Percentiles rank a stretch among this genome's conserved stretches.
Conservation (phyloP, 2,888 invertebrate genomes). For the Heliconius hortense region DNA sequence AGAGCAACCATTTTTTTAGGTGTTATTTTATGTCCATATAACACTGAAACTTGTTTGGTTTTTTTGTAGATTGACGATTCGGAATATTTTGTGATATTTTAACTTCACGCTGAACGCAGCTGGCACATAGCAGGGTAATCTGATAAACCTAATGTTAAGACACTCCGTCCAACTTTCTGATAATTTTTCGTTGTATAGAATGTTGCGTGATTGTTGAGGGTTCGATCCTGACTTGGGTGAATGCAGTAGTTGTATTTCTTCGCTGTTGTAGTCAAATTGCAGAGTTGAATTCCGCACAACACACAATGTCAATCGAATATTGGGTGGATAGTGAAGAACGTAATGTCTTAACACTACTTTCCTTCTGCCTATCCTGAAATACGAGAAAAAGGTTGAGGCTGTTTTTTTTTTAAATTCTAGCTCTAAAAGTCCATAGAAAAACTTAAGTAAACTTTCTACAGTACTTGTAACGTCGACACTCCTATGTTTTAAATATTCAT, state of each 20-base stretch:
- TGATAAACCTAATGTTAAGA: neutral
- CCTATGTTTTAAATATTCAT: slow-evolving; percentile 9
- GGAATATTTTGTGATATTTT: no score
- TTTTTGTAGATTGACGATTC: neutral
- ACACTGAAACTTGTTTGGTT: neutral
- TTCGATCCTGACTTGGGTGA: neutral
- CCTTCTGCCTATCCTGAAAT: neutral
- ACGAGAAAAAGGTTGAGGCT: neutral
- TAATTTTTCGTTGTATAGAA: no score
- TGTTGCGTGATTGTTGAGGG: neutral
- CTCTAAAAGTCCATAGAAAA: neutral
- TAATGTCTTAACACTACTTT: neutral
- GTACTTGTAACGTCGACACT: slow-evolving; percentile 1
- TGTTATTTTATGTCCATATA: neutral
- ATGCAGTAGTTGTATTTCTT: neutral
- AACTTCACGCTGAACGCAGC: no score
- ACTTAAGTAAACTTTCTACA: neutral
- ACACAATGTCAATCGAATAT: neutral
- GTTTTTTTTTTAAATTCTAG: neutral
- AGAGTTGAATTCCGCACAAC: neutral
- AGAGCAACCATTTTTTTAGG: neutral
- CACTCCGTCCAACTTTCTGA: neutral
- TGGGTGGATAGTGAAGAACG: neutral
- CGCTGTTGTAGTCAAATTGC: neutral
- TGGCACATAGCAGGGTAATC: no score